Evolutionary conservation across 2,888 invertebrate species (phyloP), one percentile per base, ranked within the genome.

Genomic region (Vanessa cardui): DNA sequence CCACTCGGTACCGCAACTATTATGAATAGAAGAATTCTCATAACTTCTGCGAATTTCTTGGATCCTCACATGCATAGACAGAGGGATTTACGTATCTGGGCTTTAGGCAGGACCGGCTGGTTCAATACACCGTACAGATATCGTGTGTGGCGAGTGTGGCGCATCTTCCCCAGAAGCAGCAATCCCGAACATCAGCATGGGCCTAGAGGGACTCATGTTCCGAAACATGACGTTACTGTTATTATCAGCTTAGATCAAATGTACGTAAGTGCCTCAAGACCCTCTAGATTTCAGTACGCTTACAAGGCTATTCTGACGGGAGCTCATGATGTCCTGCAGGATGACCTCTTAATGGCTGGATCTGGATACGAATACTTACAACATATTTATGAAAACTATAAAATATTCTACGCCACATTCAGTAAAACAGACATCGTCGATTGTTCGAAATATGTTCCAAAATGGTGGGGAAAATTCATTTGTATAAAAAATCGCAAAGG

Each of bases 171-270:
- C 0, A 78, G 73, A 33, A 85, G 85, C 67, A 44, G 70, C 7
- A 88, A 84, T 66, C 80, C 82, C 0, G 88, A 88, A 71, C 88
- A 88, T 62, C 77, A 80, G 67, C 87, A 88, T n/a, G 88, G 88
- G 0, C 76, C 82, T 0, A 75, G 78, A 46, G 86, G 86, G 1
- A 61, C 66, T 1, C 87, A 88, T 61, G 71, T 72, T 0, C 84
- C 86, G 0, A 77, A 85, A 0, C 85, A 88, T 47, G 87, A 88
- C 59, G 62, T 87, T 0, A 52, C 74, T 3, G 31, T 87, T 3
- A 76, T 88, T 6, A 74, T 82, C 26, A 75, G 73, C 8, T 52
- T 74, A 1, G 87, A 88, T 60, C 79, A 80, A 65, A 80, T 88
- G 0, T 85, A 83, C 59, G 7, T 86, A 0, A 77, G 72, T 62